Evolutionary conservation across 2,113 vertebrate species (phyloP).

Genomic region (Podiceps cristatus): DNA sequence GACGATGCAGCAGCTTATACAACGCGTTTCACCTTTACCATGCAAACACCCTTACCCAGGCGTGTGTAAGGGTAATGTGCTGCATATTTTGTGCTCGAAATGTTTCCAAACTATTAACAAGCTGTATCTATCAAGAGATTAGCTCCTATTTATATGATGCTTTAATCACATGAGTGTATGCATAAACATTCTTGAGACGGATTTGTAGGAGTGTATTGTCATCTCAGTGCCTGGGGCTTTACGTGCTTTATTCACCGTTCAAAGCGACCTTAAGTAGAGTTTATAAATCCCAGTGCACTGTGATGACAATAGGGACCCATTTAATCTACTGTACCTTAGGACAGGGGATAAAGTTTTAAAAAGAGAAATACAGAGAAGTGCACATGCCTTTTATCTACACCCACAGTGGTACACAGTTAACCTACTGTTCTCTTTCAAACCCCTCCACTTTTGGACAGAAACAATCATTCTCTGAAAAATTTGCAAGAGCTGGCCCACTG

Average conservation of each 20-base stretch:
- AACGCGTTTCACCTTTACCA: slow-evolving; percentile 49
- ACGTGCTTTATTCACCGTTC: neutral
- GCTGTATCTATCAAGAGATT: slow-evolving; percentile 60
- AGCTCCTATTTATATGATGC: slow-evolving; percentile 65
- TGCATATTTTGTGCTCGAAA: slow-evolving; percentile 76
- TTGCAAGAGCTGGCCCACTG: neutral
- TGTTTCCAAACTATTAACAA: slow-evolving; percentile 63
- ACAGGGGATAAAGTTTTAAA: slow-evolving; percentile 28
- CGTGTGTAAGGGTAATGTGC: slow-evolving; percentile 61
- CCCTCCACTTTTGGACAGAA: slow-evolving; percentile 2
- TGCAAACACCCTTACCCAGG: slow-evolving; percentile 66
- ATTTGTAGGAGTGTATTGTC: neutral
- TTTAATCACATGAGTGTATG: slow-evolving; percentile 45
- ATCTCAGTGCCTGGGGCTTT: neutral
- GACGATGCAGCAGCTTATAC: slow-evolving; percentile 51
- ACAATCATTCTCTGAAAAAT: neutral
- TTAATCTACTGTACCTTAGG: slow-evolving; percentile 32
- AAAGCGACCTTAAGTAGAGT: neutral
- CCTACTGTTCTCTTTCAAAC: neutral
- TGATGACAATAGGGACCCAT: neutral
- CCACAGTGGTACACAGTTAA: neutral
- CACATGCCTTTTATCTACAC: slow-evolving; percentile 41
- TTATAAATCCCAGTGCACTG: neutral
- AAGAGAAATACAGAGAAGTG: slow-evolving; percentile 48
- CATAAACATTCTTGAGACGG: slow-evolving; percentile 52